Conservation (phyloP, 2,888 invertebrate species). For the Tuberolachnus salignus region DNA sequence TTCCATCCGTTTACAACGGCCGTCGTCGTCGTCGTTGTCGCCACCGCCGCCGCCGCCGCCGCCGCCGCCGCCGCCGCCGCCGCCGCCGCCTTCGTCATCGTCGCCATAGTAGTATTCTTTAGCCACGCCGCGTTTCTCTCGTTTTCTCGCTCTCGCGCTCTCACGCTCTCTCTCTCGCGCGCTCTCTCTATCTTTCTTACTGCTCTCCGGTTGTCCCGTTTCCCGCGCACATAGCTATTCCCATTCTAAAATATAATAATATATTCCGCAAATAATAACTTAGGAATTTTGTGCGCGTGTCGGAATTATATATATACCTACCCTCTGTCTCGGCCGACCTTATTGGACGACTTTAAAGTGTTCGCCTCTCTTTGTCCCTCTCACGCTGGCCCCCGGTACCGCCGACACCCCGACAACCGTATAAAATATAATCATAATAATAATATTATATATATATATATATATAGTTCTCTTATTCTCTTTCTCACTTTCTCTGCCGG, state of each 20-base stretch:
- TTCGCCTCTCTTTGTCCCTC: slow-evolving; percentile 14
- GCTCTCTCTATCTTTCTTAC: too few relatives aligned
- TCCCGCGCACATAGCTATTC: slow-evolving; percentile 18
- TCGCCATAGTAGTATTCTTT: neutral
- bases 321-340: slow-evolving; percentile 35
- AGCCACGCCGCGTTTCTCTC: slow-evolving; percentile 38
- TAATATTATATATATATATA: slow-evolving; percentile 10
- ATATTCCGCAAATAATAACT: slow-evolving; percentile 54
- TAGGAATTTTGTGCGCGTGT: slow-evolving; percentile 32
- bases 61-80: slow-evolving; percentile 47
- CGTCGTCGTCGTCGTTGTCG: slow-evolving; percentile 47
- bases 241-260: slow-evolving; percentile 35
- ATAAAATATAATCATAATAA: slow-evolving; percentile 1
- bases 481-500: neutral
- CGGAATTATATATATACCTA: too few relatives aligned
- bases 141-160: slow-evolving; percentile 17
- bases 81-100: slow-evolving; percentile 27
- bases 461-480: slow-evolving; percentile 18
- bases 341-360: slow-evolving; percentile 46
- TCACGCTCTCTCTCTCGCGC: slow-evolving; percentile 27
- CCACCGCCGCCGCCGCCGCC: slow-evolving; percentile 40
- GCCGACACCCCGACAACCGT: too few relatives aligned
- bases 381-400: neutral
- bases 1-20: slow-evolving; percentile 50
- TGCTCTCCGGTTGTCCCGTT: neutral